Evolutionary conservation across 2,797 vertebrate species (phyloP), one percentile per base, ranked within the genome.

Genomic region (Pogoniulus pusillus): DNA sequence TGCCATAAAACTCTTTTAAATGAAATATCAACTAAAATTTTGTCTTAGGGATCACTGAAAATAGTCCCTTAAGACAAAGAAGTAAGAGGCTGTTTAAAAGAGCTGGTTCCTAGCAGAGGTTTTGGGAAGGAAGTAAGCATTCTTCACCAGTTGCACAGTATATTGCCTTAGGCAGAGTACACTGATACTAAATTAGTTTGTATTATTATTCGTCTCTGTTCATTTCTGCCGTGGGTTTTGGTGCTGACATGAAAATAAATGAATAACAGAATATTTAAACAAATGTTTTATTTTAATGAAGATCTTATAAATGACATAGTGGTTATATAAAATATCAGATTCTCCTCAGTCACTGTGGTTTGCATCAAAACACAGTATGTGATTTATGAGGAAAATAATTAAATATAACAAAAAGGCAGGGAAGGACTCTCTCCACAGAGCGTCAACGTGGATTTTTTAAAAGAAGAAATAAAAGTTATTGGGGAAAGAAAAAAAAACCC

Each of bases 61-160:
- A 93, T 85, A 90, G 82, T 72, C 63, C 63, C 70, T 87, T 85
- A 89, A 90, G 79, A 93, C 93, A 94, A 96, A 96, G 53, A 18
- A 88, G 32, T 82, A 85, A 55, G 65, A 63, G 47, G 59, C 75
- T 93, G 91, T 96, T 96, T 96, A 85, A 91, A 92, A 93, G 73
- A 86, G 70, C 27, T 58, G 6, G 69, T 94, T 94, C 91, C 91
- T 93, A 96, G 88, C 63, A 88, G 90, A 93, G 93, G 95, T 93
- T 96, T 95, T 96, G 93, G 95, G 95, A 96, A 96, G 93, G 93
- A 96, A 96, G 93, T 83, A 93, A 92, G 84, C 95, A 96, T 96
- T 96, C 95, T 91, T 96, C 95, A 96, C 88, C 72, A 96, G 91
- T 95, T 96, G 94, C 95, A 95, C 93, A 96, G 86, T 81, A 87